Evolutionary conservation across 2,113 vertebrate genomes (phyloP), one percentile per base, ranked within the genome.

Genomic region (Falco punctatus): DNA sequence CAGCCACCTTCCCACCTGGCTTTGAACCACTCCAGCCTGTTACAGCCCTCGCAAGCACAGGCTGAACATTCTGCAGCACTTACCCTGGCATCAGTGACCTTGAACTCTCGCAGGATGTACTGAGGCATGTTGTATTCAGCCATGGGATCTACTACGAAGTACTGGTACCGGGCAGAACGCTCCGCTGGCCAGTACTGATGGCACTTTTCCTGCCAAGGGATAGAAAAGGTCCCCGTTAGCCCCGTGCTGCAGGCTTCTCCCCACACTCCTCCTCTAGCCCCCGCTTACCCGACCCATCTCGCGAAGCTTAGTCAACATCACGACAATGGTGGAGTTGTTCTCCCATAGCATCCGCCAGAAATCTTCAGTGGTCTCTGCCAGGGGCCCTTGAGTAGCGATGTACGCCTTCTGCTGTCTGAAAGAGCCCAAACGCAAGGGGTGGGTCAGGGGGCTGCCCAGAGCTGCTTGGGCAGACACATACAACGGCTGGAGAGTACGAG

Each of bases 291-390:
- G 96, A 30, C 99, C 99, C 99, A 99, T 99, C 97, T 99, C 99
- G 24, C 99, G 98, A 35, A 99, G 99, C 96, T 99, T 99, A 51
- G 99, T 99, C 92, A 99, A 96, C 99, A 99, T 99, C 91, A 99
- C 99, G 2, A 99, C 99, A 4, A 99, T 99, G 88, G 99, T 99
- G 23, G 99, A 99, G 96, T 99, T 99, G 97, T 99, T 99, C 90
- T 99, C 99, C 99, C 99, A 99, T 15, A 99, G 96, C 98, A 99
- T 99, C 87, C 99, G 98, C 99, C 99, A 99, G 98, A 99, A 99
- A 86, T 99, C 99, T 92, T 99, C 99, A 0, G 99, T 99, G 94
- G 99, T 99, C 96, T 99, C 99, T 1, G 99, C 99, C 96, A 99
- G 98, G 0, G 99, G 99, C 30, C 99, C 99, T 87, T 99, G 99